Base-by-base conservation (phyloP, 2,797 vertebrate genomes). In the Aphelocoma californica region DNA sequence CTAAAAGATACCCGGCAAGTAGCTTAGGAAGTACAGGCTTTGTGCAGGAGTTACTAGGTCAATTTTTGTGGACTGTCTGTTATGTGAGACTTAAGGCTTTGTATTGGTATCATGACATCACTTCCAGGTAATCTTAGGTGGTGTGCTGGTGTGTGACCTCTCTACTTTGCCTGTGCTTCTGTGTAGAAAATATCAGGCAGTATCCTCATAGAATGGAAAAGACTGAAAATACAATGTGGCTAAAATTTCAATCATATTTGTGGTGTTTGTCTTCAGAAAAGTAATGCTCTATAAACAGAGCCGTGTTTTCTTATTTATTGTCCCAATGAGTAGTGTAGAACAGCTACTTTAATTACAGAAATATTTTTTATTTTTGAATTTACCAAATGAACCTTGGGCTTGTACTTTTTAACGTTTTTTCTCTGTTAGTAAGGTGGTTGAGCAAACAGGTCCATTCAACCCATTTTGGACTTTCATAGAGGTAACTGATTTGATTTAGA, bases 61-160 rank as follows among this genome's bases (percentile, higher is more conserved):
- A 87, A 1, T 66, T 92, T 91, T 78, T 74, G n/a, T 61, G 34
- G 32, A 26, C 42, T 81, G 5, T 61, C 38, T 75, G 4, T 50
- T 80, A 16, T 7, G 4, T 16, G 31, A 83, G 25, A 88, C 70
- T 29, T 62, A 44, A 80, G 51, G 34, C 57, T 93, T 93, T 84
- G 54, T 81, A 48, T 56, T 0, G 0, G 38, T 74, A 40, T 83
- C 19, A 26, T 0, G 5, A 36, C 66, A 69, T 58, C 38, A 51
- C 26, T 15, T 60, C 28, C 71, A 81, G 57, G 7, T 87, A 58
- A 45, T 77, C 62, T 64, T 75, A 53, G n/a, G 21, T 70, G 24
- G 29, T 58, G 75, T 94, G 40, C 44, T 81, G 67, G 23, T 48
- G 42, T 90, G 66, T 81, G 62, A 86, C 51, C 66, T 77, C 36